phyloP scores from a whole-genome alignment of 2,113 vertebrate species.

The Mormyrus iriodes region DNA sequence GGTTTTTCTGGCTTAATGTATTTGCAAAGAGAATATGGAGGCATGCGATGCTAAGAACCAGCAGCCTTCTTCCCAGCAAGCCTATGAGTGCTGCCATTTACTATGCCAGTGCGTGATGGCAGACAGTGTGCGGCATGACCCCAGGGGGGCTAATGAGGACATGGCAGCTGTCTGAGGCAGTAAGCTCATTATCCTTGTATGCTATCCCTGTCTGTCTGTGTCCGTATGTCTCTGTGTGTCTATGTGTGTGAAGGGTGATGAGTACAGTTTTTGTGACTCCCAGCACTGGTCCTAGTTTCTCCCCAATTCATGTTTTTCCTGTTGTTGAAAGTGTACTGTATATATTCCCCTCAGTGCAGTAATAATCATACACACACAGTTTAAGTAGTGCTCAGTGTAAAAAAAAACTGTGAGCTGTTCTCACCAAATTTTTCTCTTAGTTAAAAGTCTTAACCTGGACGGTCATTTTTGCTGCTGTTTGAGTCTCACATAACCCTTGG shows the following conservation, averaged over 20 bases:
- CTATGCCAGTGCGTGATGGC: constrained; percentile 46
- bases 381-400: constrained; percentile 34
- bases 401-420: constrained; percentile 26
- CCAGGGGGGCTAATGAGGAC: constrained; percentile 8
- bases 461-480: constrained; percentile 28
- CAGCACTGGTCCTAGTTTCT: background rate
- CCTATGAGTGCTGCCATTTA: constrained; percentile 47
- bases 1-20: background rate
- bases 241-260: constrained; percentile 24
- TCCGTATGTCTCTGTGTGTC: background rate
- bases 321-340: background rate
- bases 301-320: background rate
- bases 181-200: constrained; percentile 13
- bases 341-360: constrained; percentile 14
- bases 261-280: constrained; percentile 28
- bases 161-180: constrained; percentile 13
- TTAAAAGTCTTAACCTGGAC: constrained; percentile 17
- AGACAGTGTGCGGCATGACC: constrained; percentile 12
- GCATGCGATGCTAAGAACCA: background rate
- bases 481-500: constrained; percentile 23
- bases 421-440: constrained; percentile 19
- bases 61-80: constrained; percentile 52
- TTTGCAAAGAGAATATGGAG: background rate
- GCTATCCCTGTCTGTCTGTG: background rate
- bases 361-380: constrained; percentile 26